phyloP scores from a whole-genome alignment of 1,140 invertebrate genomes.

The Lepidurus packardi region DNA sequence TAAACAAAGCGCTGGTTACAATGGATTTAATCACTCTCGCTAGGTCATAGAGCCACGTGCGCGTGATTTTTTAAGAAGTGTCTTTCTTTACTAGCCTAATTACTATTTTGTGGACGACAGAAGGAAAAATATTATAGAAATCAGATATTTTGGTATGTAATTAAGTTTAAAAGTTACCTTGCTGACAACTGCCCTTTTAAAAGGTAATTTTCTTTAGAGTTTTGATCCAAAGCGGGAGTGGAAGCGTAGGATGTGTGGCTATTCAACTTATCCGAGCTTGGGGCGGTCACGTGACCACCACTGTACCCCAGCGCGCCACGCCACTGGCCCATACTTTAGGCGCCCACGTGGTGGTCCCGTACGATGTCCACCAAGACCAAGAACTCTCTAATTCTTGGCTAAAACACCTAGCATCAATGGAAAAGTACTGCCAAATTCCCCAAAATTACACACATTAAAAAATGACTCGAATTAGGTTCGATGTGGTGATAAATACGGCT shows the following conservation, averaged over 20 bases:
- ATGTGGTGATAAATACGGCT: slow-evolving; percentile 54
- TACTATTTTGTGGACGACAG: too few species aligned
- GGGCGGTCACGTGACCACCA: slow-evolving; percentile 55
- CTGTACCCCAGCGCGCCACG: slow-evolving; percentile 50
- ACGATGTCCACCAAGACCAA: slow-evolving; percentile 37
- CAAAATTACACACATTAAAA: slow-evolving; percentile 30
- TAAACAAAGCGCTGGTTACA: too few species aligned
- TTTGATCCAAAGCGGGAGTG: slow-evolving; percentile 61
- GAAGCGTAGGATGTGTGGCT: slow-evolving; percentile 63
- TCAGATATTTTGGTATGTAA: too few species aligned
- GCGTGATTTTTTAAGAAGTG: too few species aligned
- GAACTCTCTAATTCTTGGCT: background rate
- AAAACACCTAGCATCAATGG: slow-evolving; percentile 30
- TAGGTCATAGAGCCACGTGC: too few species aligned
- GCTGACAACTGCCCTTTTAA: background rate
- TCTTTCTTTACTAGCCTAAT: too few species aligned
- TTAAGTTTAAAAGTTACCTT: background rate
- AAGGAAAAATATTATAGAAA: too few species aligned
- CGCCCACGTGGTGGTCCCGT: slow-evolving; percentile 51
- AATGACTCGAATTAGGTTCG: slow-evolving; percentile 47
- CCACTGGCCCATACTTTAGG: slow-evolving; percentile 53
- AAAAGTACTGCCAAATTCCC: slow-evolving; percentile 35
- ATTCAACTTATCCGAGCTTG: slow-evolving; percentile 63
- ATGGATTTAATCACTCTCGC: too few species aligned
- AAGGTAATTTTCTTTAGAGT: slow-evolving; percentile 50